A percentile compares a stretch with the other conserved stretches of the same genome.
These are phyloP conservation scores for Sinocyclocheilus grahami DNA, from an alignment of 2,113 vertebrate species.

Conservation along the genomic window DNA sequence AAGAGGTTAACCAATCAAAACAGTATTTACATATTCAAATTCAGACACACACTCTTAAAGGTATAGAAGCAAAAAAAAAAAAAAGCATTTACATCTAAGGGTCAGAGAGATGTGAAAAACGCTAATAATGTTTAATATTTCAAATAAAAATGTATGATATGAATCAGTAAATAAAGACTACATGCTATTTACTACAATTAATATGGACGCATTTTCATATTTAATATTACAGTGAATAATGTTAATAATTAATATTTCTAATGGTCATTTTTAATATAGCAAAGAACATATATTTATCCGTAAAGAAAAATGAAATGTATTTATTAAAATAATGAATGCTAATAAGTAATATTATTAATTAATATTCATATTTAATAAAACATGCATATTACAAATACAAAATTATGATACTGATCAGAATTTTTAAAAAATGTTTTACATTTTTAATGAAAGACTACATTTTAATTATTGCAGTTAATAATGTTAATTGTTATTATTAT, in stretches of 20 bases:
- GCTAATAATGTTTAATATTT: neutral
- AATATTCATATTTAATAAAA: neutral
- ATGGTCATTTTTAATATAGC: no score
- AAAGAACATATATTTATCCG: neutral
- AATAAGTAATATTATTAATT: neutral
- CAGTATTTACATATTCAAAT: neutral
- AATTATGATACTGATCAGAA: no score
- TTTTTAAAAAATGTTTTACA: no score
- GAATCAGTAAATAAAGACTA: neutral
- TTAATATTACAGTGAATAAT: neutral
- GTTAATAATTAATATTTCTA: neutral
- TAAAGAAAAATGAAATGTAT: neutral
- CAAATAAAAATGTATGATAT: neutral
- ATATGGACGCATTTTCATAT: neutral
- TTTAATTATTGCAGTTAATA: neutral
- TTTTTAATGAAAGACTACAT: neutral
- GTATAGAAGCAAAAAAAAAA: neutral
- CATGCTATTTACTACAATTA: neutral
- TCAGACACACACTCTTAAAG: neutral
- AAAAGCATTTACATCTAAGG: neutral
- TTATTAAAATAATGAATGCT: neutral
- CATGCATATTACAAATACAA: neutral
- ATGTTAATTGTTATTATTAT: neutral
- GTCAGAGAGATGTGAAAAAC: neutral
- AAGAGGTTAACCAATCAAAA: neutral